Evolutionary conservation across 2,113 vertebrate species (phyloP).

Genomic region (Fregetta grallaria): DNA sequence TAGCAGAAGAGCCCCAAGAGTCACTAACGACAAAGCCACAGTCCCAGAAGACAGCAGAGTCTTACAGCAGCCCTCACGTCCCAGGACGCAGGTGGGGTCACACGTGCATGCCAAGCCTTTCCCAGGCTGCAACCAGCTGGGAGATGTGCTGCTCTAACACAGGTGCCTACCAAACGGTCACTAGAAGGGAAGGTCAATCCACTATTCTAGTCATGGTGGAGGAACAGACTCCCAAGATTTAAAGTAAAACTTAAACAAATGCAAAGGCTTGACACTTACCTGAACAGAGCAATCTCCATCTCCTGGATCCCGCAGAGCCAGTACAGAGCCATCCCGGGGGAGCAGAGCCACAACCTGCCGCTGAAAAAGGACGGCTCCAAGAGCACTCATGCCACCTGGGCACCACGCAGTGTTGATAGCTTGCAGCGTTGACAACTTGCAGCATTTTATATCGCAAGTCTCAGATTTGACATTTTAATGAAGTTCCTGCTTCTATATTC

Average conservation of each 20-base stretch:
- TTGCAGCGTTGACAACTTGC: not conserved
- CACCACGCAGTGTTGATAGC: accelerated
- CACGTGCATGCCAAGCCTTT: accelerated
- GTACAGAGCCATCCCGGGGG: too few relatives aligned
- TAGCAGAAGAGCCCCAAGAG: not conserved
- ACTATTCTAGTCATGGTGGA: accelerated
- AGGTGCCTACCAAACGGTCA: not conserved
- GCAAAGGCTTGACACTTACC: not conserved
- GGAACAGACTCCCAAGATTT: not conserved
- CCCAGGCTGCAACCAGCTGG: not conserved
- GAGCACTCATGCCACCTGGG: accelerated
- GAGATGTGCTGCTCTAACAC: not conserved
- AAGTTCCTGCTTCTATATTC: not conserved
- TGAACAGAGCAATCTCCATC: not conserved
- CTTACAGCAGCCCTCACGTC: not conserved
- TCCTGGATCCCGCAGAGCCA: not conserved
- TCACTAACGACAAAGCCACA: not conserved
- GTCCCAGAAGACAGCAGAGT: not conserved
- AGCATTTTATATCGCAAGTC: not conserved
- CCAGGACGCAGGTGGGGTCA: accelerated
- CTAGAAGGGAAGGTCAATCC: not conserved
- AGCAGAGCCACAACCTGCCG: not conserved
- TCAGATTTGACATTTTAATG: not conserved
- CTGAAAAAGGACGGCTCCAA: not conserved
- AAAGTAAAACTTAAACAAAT: not conserved